Base-by-base conservation (phyloP, 2,113 vertebrate genomes). In the Camelus bactrianus region DNA sequence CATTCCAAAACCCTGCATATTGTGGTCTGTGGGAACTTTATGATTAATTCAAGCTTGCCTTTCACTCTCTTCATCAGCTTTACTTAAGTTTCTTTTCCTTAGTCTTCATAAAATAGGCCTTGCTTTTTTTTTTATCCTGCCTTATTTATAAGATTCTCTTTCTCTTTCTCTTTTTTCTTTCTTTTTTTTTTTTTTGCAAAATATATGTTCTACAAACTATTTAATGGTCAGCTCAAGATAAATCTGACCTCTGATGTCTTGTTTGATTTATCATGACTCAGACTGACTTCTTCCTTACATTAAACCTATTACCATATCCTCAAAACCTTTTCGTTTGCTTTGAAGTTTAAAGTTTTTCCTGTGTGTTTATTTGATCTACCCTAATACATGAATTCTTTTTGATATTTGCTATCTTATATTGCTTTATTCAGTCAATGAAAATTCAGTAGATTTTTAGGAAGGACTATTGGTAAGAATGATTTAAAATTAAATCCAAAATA, bases 371-470 rank as follows among this genome's bases (percentile, higher is more conserved):
- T 95, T 95, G 69, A 84, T 93, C 48, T 92, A 46, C 13, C 9
- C 3, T 91, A 91, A 94, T 94, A 89, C 56, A 92, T 94, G 52
- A 80, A 95, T 96, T 93, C 38, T 92, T 92, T 97, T 92, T 90
- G 19, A 86, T 93, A 79, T 93, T 46, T 75, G 3, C 15, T 95
- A 15, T 60, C 28, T 79, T 75, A 35, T 8, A 16, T 35, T 65
- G 17, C 42, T 76, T 84, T 96, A 89, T 83, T 26, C 17, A 84
- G 24, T 83, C 20, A 75, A 86, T 28, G 17, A 80, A 96, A 92
- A 92, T 22, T 88, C 58, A 62, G 3, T n/a, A 84, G 32, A 30
- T 42, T 15, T 26, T 80, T 76, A 87, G 26, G 20, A 80, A 72
- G 13, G 56, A 1, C 8, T 84, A 2, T 73, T 54, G 77, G 1